Evolutionary conservation across 2,888 invertebrate genomes (phyloP), one percentile per base, ranked within the genome.

Genomic region (Boloria selene): DNA sequence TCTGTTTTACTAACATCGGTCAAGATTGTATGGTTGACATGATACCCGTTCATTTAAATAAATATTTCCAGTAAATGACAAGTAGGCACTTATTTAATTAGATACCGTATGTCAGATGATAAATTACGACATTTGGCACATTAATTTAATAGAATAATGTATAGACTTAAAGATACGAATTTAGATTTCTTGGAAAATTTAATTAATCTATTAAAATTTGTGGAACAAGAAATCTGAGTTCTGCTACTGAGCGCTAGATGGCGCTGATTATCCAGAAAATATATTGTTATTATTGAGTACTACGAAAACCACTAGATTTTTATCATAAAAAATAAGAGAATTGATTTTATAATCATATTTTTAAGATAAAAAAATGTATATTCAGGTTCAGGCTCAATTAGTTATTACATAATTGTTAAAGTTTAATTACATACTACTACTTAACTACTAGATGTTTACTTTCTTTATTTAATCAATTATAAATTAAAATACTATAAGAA

Each of bases 191-290:
- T 2, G 26, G 58, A 52, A 52, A 16, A 58, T 58, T 22, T 45
- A 47, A 16, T 49, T 26, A 31, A 16, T 49, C 7, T 16, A 16
- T 59, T 31, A 13, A 13, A 53, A 45, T 16, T 45, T 53, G 22
- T 38, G 55, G 16, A 10, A 42, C n/a, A 51, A 38, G 1, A 42
- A 45, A 31, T 51, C 10, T 58, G 22, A 67, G 44, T 71, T 60
- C 26, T 0, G 70, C 83, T 78, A 81, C 73, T 79, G 73, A 60
- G 13, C 74, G 60, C 73, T 78, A 85, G 86, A 83, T 86, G 84
- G 79, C 83, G 79, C 56, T 75, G 78, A n/a, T 10, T 16, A 70
- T 60, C 44, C 13, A 31, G 42, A 16, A 14, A 5, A 16, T 53
- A 0, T 14, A 18, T 0, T 22, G 7, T 13, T 44, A 2, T 18